phyloP scores from a whole-genome alignment of 64 coral and sea anemone species.

The Stichodactyla helianthus region DNA sequence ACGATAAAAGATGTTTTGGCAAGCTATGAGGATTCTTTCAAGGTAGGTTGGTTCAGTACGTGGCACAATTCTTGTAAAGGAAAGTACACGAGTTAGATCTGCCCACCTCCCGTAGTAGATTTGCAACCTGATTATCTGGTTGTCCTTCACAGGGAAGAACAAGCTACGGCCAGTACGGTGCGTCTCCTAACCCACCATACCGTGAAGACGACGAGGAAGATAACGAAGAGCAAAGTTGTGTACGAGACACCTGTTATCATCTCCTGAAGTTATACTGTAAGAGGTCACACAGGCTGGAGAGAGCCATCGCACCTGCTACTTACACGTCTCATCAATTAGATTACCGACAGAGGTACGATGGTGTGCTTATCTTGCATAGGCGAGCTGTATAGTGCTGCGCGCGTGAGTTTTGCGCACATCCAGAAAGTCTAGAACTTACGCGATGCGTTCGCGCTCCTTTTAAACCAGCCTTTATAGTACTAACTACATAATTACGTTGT shows the following conservation, averaged over 20 bases:
- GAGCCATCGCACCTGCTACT: constrained; percentile 63
- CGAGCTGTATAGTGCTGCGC: too few species aligned
- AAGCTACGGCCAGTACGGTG: constrained; percentile 55
- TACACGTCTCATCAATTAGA: constrained; percentile 75
- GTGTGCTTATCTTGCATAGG: background rate
- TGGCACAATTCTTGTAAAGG: too few species aligned
- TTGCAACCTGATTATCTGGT: background rate
- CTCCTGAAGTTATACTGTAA: constrained; percentile 90
- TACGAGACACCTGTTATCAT: constrained; percentile 93
- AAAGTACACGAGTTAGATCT: too few species aligned
- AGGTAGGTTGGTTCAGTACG: constrained; percentile 29
- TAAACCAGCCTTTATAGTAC: too few species aligned
- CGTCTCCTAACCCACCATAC: constrained; percentile 65
- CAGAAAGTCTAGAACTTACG: too few species aligned
- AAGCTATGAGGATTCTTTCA: constrained; percentile 75
- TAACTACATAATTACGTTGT: background rate
- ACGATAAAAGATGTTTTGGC: constrained; percentile 59
- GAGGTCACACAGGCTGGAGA: constrained; percentile 85
- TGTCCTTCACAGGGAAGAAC: constrained; percentile 48
- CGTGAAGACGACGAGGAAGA: constrained; percentile 46
- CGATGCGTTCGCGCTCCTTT: too few species aligned
- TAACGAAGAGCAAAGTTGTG: background rate
- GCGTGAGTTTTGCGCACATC: too few species aligned
- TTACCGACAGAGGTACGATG: constrained; percentile 78
- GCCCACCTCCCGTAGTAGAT: too few species aligned